Evolutionary conservation across 2,797 vertebrate species (phyloP).

Genomic region (Petrocephalus sullivani): DNA sequence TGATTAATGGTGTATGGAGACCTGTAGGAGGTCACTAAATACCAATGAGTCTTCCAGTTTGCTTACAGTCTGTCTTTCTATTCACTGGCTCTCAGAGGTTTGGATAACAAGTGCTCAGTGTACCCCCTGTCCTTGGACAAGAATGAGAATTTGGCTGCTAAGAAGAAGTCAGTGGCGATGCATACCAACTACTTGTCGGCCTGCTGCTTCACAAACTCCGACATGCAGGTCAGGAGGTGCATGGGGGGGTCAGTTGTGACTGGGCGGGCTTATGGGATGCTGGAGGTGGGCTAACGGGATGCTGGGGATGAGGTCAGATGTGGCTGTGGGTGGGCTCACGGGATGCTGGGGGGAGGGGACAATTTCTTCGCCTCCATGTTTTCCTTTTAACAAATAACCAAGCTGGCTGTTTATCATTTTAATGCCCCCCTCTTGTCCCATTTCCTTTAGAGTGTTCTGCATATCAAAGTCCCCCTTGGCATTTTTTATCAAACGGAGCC

Average conservation of each 20-base stretch:
- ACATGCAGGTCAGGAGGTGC: slow-evolving; percentile 84
- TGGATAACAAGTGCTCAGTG: slow-evolving; percentile 98
- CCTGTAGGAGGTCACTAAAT: background rate
- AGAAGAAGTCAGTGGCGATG: slow-evolving; percentile 99
- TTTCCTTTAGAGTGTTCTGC: background rate
- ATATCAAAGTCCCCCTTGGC: background rate
- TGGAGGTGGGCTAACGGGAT: background rate
- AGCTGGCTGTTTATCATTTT: background rate
- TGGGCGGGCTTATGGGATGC: background rate
- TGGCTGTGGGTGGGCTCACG: background rate
- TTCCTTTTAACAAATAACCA: background rate
- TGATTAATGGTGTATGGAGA: background rate
- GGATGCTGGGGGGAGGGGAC: background rate
- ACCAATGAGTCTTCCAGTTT: background rate
- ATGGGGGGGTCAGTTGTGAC: background rate
- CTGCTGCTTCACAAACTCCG: slow-evolving; percentile 98
- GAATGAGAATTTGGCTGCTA: slow-evolving; percentile 96
- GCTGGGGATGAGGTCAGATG: background rate
- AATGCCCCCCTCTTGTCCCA: background rate
- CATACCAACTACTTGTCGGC: slow-evolving; percentile 98
- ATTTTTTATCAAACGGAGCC: background rate
- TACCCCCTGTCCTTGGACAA: slow-evolving; percentile 97
- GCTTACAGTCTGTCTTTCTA: background rate
- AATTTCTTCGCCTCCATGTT: background rate
- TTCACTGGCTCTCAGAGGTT: slow-evolving; percentile 62